phyloP scores from a whole-genome alignment of 2,888 invertebrate species.

The Falcaria lacertinaria region DNA sequence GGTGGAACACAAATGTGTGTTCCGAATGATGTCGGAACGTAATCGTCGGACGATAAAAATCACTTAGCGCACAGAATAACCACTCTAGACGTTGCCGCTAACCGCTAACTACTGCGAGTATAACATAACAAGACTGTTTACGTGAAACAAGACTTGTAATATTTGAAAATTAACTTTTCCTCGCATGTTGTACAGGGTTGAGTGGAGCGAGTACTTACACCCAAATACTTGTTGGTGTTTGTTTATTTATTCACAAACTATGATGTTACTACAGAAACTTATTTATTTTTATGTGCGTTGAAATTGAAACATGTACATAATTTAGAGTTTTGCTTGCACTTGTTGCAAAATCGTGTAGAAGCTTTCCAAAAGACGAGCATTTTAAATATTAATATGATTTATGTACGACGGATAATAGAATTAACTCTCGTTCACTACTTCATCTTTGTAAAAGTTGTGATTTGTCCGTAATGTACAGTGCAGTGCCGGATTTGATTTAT shows the following conservation, averaged over 20 bases:
- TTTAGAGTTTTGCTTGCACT: not conserved
- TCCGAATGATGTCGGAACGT: constrained; percentile 56
- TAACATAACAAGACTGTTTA: constrained; percentile 42
- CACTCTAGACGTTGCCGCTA: constrained; percentile 49
- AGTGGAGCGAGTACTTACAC: constrained; percentile 14
- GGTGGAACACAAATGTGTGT: constrained; percentile 60
- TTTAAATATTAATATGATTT: too few relatives aligned
- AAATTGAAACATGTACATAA: not conserved
- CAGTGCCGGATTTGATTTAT: too few relatives aligned
- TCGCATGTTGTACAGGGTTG: constrained; percentile 26
- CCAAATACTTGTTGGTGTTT: constrained; percentile 13
- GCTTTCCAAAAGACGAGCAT: too few relatives aligned
- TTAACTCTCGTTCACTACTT: too few relatives aligned
- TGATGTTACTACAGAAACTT: not conserved
- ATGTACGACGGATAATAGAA: too few relatives aligned
- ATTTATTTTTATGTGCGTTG: not conserved
- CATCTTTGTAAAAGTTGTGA: too few relatives aligned
- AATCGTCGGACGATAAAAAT: constrained; percentile 70
- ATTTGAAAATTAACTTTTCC: constrained; percentile 42
- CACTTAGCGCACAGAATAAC: constrained; percentile 59
- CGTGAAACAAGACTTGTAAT: constrained; percentile 37
- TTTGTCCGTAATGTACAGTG: too few relatives aligned
- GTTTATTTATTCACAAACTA: constrained; percentile 4
- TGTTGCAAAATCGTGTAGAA: not conserved
- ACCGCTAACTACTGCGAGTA: constrained; percentile 42